phyloP scores from a whole-genome alignment of 2,113 vertebrate species.

The Propithecus coquereli region DNA sequence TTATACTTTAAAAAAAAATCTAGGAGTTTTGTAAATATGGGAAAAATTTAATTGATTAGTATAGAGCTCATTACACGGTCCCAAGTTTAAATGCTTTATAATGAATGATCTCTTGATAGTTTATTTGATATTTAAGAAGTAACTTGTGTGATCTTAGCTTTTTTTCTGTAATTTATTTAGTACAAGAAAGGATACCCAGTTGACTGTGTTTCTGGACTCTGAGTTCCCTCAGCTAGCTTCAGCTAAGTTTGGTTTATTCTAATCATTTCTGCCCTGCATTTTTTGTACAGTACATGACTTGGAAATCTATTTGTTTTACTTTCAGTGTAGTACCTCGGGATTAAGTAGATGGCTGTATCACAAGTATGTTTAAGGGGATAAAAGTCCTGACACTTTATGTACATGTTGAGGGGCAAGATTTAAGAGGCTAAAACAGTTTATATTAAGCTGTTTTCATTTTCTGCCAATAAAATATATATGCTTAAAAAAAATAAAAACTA shows the following conservation, averaged over 20 bases:
- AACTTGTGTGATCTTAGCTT: conserved; percentile 57
- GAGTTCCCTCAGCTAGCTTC: conserved; percentile 73
- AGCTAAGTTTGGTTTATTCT: conserved; percentile 70
- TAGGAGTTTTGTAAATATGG: conserved; percentile 62
- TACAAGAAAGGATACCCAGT: conserved; percentile 57
- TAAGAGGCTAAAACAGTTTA: conserved; percentile 77
- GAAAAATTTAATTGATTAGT: conserved; percentile 58
- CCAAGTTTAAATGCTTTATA: conserved; percentile 73
- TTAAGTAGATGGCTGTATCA: conserved; percentile 66
- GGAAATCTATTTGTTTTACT: conserved; percentile 72
- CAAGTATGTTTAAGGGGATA: conserved; percentile 63
- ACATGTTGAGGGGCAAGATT: conserved; percentile 44
- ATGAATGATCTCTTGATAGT: conserved; percentile 52
- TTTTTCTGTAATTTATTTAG: conserved; percentile 66
- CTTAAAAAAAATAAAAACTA: conserved; percentile 61
- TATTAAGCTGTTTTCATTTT: conserved; percentile 77
- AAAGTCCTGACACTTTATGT: conserved; percentile 57
- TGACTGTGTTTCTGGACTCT: conserved; percentile 65
- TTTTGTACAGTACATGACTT: conserved; percentile 72
- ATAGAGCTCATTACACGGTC: conserved; percentile 72
- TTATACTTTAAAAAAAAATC: conserved; percentile 55
- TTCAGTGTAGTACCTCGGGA: conserved; percentile 72
- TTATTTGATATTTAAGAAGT: conserved; percentile 61
- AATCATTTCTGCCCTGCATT: conserved; percentile 74
- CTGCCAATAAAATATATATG: conserved; percentile 71